A percentile compares a stretch with the other conserved stretches of the same genome.
These are phyloP conservation scores for Nycticebus coucang DNA, from an alignment of 2,113 vertebrate species.

Conservation along the genomic window DNA sequence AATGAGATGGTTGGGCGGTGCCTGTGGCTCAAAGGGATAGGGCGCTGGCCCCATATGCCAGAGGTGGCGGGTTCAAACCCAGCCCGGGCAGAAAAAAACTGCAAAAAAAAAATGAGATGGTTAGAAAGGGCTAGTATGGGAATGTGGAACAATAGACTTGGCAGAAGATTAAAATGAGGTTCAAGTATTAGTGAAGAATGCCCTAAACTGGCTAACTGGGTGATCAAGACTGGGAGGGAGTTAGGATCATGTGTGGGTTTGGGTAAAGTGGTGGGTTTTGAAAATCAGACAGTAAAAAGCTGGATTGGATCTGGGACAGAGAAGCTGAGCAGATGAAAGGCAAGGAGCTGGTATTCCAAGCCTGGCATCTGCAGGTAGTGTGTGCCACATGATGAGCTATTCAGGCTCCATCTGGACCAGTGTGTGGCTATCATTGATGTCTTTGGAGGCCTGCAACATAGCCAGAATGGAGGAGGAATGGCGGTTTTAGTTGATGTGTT, in stretches of 20 bases:
- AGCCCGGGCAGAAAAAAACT: too few species aligned
- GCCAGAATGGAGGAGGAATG: neutral
- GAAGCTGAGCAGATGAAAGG: neutral
- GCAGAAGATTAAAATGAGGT: neutral
- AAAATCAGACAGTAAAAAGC: neutral
- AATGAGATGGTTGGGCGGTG: neutral
- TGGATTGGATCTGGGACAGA: neutral
- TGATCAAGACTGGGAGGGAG: neutral
- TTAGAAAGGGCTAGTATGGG: neutral
- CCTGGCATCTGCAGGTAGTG: neutral
- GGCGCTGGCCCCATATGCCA: too few species aligned
- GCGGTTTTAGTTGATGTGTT: neutral
- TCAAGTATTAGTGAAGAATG: neutral
- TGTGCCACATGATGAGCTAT: neutral
- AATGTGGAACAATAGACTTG: neutral
- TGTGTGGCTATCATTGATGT: neutral
- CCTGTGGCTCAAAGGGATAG: too few species aligned
- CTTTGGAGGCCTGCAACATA: neutral
- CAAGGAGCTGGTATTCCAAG: neutral
- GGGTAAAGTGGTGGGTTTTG: neutral
- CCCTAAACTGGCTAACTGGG: neutral
- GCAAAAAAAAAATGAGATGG: neutral
- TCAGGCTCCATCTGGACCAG: neutral
- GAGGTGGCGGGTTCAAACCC: too few species aligned
- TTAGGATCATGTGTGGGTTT: neutral